Percentiles rank a stretch among this genome's conserved stretches.
Conservation (phyloP, 1,140 invertebrate genomes). For the Nomia melanderi region DNA sequence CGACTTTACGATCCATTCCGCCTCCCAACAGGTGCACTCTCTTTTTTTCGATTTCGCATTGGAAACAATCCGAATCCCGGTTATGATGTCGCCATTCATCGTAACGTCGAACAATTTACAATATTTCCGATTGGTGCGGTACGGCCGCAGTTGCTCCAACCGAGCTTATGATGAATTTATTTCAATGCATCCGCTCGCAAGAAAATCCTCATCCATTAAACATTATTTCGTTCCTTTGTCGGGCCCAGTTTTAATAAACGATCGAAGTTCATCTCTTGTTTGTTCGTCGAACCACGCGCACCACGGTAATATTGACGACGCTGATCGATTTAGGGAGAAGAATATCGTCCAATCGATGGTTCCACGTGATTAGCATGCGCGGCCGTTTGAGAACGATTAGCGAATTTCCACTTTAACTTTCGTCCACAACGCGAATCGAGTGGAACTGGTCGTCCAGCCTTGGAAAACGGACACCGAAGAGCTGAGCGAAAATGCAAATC, state of each 20-base stretch:
- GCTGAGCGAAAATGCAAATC: neutral
- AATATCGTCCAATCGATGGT: neutral
- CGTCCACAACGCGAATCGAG: neutral
- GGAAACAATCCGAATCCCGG: neutral
- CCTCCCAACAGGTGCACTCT: too few species aligned
- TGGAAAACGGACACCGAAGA: too few species aligned
- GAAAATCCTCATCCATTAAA: neutral
- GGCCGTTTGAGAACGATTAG: neutral
- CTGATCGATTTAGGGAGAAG: neutral
- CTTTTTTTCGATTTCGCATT: neutral
- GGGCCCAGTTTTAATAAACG: constrained; percentile 11
- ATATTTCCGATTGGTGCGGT: constrained; percentile 2
- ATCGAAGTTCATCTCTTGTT: neutral
- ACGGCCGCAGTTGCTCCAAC: too few species aligned
- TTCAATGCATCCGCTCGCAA: constrained; percentile 27
- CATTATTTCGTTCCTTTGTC: neutral
- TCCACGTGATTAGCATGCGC: constrained; percentile 1
- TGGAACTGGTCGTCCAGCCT: neutral
- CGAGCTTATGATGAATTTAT: constrained; percentile 16
- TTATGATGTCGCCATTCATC: constrained; percentile 12
- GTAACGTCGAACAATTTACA: constrained; percentile 28
- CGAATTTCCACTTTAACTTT: constrained; percentile 9
- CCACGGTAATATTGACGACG: neutral
- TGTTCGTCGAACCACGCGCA: too few species aligned
- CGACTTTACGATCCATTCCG: too few species aligned